Percentiles rank a stretch among this genome's conserved stretches.
These are phyloP conservation scores for Alligator sinensis DNA, from an alignment of 2,113 vertebrate species.

Conservation along the genomic window DNA sequence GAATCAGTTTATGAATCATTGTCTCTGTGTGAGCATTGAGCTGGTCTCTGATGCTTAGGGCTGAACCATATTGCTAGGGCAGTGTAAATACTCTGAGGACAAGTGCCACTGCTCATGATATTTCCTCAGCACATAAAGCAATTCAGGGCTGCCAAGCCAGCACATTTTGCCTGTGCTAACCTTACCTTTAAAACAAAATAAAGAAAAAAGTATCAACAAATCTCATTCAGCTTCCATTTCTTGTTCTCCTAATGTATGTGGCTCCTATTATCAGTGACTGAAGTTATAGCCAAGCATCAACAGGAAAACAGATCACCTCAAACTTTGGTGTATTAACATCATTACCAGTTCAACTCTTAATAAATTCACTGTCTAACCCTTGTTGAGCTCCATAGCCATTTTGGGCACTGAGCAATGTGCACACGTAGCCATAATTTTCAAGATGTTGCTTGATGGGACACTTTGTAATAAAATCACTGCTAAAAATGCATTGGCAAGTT, in stretches of 20 bases:
- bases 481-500: slow-evolving; percentile 79
- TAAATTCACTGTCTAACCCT: slow-evolving; percentile 12
- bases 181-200: background rate
- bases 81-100: background rate
- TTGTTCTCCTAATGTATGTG: background rate
- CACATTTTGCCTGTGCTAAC: background rate
- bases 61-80: background rate
- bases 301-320: background rate
- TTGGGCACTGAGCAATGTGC: slow-evolving; percentile 65
- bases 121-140: background rate
- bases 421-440: slow-evolving; percentile 51
- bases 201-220: background rate
- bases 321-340: background rate
- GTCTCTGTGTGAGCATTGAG: background rate
- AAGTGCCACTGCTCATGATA: background rate
- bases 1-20: background rate
- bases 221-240: background rate
- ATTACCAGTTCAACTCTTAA: background rate
- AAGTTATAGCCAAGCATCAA: background rate
- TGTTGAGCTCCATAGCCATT: background rate
- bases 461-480: slow-evolving; percentile 77
- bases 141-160: background rate
- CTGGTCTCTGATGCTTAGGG: background rate
- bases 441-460: slow-evolving; percentile 51
- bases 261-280: background rate